Base-by-base conservation (phyloP, 35 echinoderm and acorn worm genomes). In the Strongylocentrotus purpuratus region DNA sequence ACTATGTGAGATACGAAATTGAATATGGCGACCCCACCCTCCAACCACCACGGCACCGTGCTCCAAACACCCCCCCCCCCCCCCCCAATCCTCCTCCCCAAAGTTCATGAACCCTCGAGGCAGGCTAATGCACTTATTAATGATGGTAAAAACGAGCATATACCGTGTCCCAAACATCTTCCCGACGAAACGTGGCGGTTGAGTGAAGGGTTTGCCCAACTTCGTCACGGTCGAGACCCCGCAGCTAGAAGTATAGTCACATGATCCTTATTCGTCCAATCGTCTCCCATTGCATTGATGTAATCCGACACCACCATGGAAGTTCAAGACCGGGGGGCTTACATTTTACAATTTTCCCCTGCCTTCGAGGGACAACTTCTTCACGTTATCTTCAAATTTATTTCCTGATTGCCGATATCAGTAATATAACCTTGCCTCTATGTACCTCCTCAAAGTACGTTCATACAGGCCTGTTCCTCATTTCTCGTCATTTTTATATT, bases 51-150 rank as follows among this genome's bases (percentile, higher is more conserved):
- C 20, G 20, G 5, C 52, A 59, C 52, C 22, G 15, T 78, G 20
- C 65, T n/a, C 65, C 22, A 78, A 28, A 50, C 48, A 50, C 4
- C 65, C 28, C 22, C 5, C 20, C 65, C 20, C 65, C 65, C 65
- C n/a, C 65, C 65, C 5, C 20, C 7, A 2, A 59, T 78, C 50
- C 65, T 78, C 65, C 22, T 28, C 65, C 28, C 1, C 4, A 78
- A 78, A 78, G 22, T 78, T 78, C 65, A 78, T 78, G 28, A 78
- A 78, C 65, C 65, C 65, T 7, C 65, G n/a, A 78, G 65, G 15
- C 25, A n/a, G 65, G 65, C 65, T 78, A 78, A 78, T 78, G 65
- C 65, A 78, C 65, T 78, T 78, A 78, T 78, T 78, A 78, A 78
- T 78, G 65, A 78, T 78, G 65, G 65, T 78, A 78, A 78, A 78